phyloP scores from a whole-genome alignment of 1,140 invertebrate species.

The Drosophila suzukii region DNA sequence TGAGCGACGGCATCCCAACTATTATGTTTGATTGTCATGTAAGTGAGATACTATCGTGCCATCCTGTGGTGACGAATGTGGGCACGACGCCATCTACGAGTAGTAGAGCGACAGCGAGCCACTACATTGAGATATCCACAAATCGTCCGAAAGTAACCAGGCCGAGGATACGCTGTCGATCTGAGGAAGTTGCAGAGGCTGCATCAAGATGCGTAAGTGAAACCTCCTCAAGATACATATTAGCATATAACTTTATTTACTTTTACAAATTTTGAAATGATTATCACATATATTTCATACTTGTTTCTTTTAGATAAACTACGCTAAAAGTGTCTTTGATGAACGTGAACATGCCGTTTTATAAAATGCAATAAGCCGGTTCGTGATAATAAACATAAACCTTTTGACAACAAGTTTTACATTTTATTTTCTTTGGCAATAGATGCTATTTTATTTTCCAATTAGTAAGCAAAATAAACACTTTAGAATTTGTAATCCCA shows the following conservation, averaged over 20 bases:
- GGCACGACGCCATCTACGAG: constrained; percentile 82
- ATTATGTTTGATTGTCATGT: constrained; percentile 89
- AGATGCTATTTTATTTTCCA: constrained; percentile 21
- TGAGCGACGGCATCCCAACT: constrained; percentile 85
- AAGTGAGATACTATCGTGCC: constrained; percentile 83
- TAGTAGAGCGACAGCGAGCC: constrained; percentile 62
- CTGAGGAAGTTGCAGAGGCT: constrained; percentile 90
- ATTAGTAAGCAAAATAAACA: constrained; percentile 14
- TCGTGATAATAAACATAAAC: constrained; percentile 52
- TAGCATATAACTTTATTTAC: constrained; percentile 18
- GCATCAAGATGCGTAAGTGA: constrained; percentile 87
- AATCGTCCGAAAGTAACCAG: constrained; percentile 86
- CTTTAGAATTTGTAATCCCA: neutral
- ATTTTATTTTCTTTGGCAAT: constrained; percentile 44
- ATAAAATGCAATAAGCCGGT: constrained; percentile 46
- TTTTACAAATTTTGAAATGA: constrained; percentile 35
- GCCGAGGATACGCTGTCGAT: constrained; percentile 93
- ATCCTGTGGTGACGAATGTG: constrained; percentile 87
- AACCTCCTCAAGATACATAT: neutral
- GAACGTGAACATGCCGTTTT: constrained; percentile 86
- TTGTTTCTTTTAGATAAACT: constrained; percentile 90
- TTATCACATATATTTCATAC: constrained; percentile 31
- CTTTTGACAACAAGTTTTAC: constrained; percentile 34
- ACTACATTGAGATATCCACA: constrained; percentile 92
- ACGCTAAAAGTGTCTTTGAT: constrained; percentile 94